Evolutionary conservation across 2,888 invertebrate genomes (phyloP), one percentile per base, ranked within the genome.

Genomic region (Thymelicus acteon): DNA sequence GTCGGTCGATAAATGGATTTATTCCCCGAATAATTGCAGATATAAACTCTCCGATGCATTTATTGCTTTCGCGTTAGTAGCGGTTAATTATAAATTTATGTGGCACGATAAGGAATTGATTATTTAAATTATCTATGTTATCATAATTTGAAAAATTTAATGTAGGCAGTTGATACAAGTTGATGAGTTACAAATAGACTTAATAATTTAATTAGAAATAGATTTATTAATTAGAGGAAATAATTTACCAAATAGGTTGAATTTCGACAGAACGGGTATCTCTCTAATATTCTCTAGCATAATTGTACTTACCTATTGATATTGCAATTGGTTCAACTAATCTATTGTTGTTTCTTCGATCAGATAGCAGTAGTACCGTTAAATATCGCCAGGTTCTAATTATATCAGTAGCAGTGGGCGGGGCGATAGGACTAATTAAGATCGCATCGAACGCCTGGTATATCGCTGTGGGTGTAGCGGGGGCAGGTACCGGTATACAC

Each of bases 391-490:
- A 67, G 49, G 52, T 52, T 60, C 67, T 67, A 67, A 67, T 49
- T 54, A 64, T 67, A 67, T 52, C 52, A 7, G 13, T 47, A 39
- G 60, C 37, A 6, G 44, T 60, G 39, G 60, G 67, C 58, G 66
- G 47, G 47, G 47, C 58, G 66, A 67, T 67, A 67, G 49, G 19
- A 49, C 60, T 67, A 67, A 67, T 67, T 67, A 67, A 67, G 67
- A 67, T 67, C 60, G 67, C 66, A 49, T 67, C 58, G 48, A 40
- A 15, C 31, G 60, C 37, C 49, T 67, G 67, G 49, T 60, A 4
- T 40, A 67, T 67, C 67, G 67, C 49, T 10, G 67, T 60, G 48
- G 48, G 67, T 67, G 60, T 60, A 60, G 60, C 67, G 60, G 67
- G 47, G 67, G 67, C 67, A 67, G 65, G 44, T 67, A 60, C 39